Conservation (phyloP, 2,797 vertebrate species). For the Leptoclinus maculatus region DNA sequence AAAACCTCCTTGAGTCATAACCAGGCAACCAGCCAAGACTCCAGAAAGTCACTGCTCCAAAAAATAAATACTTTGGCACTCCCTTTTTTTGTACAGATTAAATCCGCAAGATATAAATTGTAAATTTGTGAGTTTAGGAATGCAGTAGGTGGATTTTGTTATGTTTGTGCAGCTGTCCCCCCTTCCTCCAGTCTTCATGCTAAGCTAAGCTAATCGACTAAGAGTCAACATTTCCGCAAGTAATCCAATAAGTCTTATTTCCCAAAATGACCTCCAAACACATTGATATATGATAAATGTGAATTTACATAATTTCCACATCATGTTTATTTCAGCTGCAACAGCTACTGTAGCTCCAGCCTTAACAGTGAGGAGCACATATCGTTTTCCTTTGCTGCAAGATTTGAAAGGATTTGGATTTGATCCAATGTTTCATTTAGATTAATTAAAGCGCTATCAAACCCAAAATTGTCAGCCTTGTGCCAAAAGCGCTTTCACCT, state of each 20-base stretch:
- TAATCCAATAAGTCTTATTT: background rate
- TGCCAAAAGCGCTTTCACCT: constrained; percentile 54
- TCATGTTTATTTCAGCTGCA: background rate
- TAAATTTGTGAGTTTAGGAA: background rate
- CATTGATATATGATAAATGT: background rate
- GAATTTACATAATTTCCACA: background rate
- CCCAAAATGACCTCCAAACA: background rate
- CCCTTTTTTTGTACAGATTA: background rate
- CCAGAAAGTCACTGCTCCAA: background rate
- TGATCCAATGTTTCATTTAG: constrained; percentile 16
- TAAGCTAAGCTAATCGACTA: background rate
- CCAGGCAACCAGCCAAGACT: background rate
- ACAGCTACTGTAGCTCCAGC: background rate
- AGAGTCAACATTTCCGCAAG: background rate
- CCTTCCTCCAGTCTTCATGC: background rate
- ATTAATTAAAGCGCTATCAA: constrained; percentile 25
- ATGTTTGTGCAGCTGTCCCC: no score
- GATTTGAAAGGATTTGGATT: constrained; percentile 8
- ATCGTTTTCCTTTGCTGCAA: background rate
- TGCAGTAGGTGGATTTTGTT: background rate
- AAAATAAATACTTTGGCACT: background rate
- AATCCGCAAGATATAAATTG: background rate
- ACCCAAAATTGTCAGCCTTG: constrained; percentile 22
- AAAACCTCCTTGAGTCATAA: background rate
- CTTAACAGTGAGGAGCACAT: background rate